Evolutionary conservation across 2,888 invertebrate species (phyloP).

Genomic region (Orthosia gothica): DNA sequence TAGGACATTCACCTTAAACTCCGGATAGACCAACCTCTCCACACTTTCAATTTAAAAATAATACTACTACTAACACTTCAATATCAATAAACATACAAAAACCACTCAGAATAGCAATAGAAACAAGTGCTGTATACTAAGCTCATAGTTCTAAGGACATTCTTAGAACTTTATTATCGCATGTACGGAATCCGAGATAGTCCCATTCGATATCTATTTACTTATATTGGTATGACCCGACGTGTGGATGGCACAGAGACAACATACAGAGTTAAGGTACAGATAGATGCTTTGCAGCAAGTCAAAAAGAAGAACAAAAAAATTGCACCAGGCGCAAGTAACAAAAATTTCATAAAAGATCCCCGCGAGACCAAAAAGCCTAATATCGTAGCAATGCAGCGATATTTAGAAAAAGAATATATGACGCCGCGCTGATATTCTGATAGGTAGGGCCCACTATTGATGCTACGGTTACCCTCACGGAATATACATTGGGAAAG

Average conservation of each 20-base stretch:
- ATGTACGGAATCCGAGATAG: constrained; percentile 61
- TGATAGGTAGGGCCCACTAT: no score
- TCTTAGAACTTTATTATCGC: constrained; percentile 53
- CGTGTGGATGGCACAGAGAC: constrained; percentile 67
- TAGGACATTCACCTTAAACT: no score
- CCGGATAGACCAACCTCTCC: neutral
- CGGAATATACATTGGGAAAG: no score
- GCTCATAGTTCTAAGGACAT: constrained; percentile 43
- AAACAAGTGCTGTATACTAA: constrained; percentile 36
- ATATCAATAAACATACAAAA: constrained; percentile 37
- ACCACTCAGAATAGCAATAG: constrained; percentile 25
- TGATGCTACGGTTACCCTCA: no score
- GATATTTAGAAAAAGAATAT: no score
- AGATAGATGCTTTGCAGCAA: constrained; percentile 12
- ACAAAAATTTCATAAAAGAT: no score
- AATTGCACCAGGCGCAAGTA: no score
- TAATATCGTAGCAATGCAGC: no score
- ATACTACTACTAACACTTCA: constrained; percentile 4
- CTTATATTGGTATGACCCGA: constrained; percentile 76
- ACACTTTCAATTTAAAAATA: constrained; percentile 26
- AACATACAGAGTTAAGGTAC: constrained; percentile 72
- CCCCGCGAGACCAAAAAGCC: no score
- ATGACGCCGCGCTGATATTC: no score
- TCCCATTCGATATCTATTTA: constrained; percentile 78
- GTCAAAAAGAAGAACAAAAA: neutral